Evolutionary conservation across 2,113 vertebrate genomes (phyloP).

Genomic region (Periophthalmus modestus): DNA sequence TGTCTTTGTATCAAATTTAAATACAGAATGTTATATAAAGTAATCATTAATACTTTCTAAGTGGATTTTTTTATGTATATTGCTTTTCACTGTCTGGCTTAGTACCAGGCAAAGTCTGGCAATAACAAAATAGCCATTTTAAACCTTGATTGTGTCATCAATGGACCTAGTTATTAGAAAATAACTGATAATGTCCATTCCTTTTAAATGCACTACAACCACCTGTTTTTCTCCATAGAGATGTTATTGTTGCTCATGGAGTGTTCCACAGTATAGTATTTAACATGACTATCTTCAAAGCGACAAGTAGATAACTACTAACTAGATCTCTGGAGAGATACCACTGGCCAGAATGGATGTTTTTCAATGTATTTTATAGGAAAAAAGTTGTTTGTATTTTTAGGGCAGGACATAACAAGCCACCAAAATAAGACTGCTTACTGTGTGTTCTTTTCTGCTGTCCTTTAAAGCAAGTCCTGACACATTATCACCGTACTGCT

Average conservation of each 20-base stretch:
- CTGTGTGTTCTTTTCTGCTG: not conserved
- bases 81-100: not conserved
- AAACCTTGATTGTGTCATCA: not conserved
- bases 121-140: too few species aligned
- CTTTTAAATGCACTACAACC: too few species aligned
- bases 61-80: not conserved
- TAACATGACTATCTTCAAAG: too few species aligned
- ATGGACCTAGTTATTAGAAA: not conserved
- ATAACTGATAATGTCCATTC: too few species aligned
- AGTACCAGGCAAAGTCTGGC: not conserved
- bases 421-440: not conserved
- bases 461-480: not conserved
- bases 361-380: too few species aligned
- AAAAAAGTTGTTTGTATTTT: not conserved
- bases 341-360: too few species aligned
- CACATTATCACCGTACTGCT: not conserved
- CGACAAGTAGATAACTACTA: too few species aligned
- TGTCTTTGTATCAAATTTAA: not conserved
- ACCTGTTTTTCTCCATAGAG: too few species aligned
- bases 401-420: not conserved
- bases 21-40: not conserved
- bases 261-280: too few species aligned
- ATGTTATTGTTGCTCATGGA: too few species aligned
- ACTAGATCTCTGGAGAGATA: too few species aligned
- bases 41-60: not conserved